Base-by-base conservation (phyloP, 2,797 vertebrate species). In the Paedocypris micromegethes region DNA sequence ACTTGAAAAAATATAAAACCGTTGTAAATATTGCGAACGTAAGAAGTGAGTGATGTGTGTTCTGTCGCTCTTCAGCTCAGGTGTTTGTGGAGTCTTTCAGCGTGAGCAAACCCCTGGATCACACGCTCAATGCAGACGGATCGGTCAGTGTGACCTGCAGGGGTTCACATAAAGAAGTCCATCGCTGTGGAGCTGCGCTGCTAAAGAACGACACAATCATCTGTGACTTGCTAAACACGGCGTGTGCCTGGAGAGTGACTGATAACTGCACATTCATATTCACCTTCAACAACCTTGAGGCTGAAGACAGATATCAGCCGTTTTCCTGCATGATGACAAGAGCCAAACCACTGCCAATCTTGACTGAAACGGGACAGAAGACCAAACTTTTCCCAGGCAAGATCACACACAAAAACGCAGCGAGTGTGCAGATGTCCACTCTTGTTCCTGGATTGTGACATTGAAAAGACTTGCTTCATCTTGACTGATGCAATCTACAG, bases 81-180 rank as follows among this genome's bases (percentile, higher is more conserved):
- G 42, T 62, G 52, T 42, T 43, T 72, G 42, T 37, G 6, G 9
- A 40, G n/a, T 23, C 43, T 63, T 66, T 49, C 43, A 3, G 0
- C 0, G 57, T 65, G 42, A 48, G 58, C 5, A 6, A 46, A 40
- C 51, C 56, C 3, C 23, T 49, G n/a, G n/a, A 44, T 8, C 70
- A 47, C 3, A 66, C 40, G 0, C 38, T 70, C 52, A 58, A 76
- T 43, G 57, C 58, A 0, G 46, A 68, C 5, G 53, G 42, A 44
- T 62, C 64, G 5, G 57, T 77, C 39, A 72, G 1, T 8, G 51
- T 80, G 40, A 66, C 45, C 37, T 80, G 79, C 44, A n/a, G 49
- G 38, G 4, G 62, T 58, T 0, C 37, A 6, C 43, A 2, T 23
- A 0, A 5, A 0, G 0, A 4, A 4, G 0, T 0, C 2, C 5